Evolutionary conservation across 2,888 invertebrate genomes (phyloP), one percentile per base, ranked within the genome.

Genomic region (Deladenus siricidicola): DNA sequence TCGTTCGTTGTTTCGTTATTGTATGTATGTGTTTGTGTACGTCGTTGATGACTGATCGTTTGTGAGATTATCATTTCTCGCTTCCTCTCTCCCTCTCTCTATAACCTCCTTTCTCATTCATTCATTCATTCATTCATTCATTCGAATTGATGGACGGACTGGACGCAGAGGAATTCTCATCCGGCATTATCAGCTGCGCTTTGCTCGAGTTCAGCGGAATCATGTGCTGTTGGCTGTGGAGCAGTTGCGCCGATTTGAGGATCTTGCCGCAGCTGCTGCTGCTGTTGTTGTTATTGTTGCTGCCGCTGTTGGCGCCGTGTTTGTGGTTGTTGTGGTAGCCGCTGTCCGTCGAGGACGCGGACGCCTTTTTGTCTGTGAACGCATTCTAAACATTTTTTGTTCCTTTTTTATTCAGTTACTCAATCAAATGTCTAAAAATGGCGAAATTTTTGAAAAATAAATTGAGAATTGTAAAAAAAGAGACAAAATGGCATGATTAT

Each of bases 171-270:
- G 53, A 53, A 19, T 53, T 53, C 19, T 23, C 29, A 19, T 53
- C 53, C 34, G 29, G n/a, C 4, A 23, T 39, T 19, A 53, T 53
- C 30, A 53, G 14, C 4, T 53, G 53, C 2, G 53, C 30, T 39
- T 53, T 53, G 39, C 53, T 53, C 34, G 53, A 53, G 19, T 53
- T 53, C 53, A 53, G 28, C n/a, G 53, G 53, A n/a, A 53, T 30
- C n/a, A 53, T 30, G 17, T 53, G 30, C n/a, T 53, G 30, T 4
- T 30, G 39, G 30, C 30, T n/a, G 53, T 53, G 29, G 28, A 50
- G 23, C 10, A 19, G 21, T n/a, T 24, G 19, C n/a, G 53, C 1
- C 8, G 53, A 53, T 34, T 53, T 6, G 6, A 34, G 39, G 39
- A 34, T 34, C 14, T 34, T 34, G 14, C 39, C 14, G 39, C 14